These are phyloP conservation scores for Ips nitidus DNA, from an alignment of 1,140 invertebrate genomes.

Conservation along the genomic window DNA sequence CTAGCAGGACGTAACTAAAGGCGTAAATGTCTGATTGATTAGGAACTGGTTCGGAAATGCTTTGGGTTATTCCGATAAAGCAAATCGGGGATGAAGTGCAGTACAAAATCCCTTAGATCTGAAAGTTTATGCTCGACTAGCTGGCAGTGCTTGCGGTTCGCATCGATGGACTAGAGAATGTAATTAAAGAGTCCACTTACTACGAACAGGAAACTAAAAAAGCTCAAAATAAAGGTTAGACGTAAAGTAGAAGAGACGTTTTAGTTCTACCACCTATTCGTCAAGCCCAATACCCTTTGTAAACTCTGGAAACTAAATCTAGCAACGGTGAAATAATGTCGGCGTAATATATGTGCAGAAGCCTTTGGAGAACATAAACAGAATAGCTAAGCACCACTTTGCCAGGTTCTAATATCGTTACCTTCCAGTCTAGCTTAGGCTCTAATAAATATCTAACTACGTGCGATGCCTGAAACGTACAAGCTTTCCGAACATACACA, in stretches of 20 bases:
- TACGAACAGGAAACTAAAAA: too few relatives aligned
- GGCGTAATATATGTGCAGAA: slow-evolving; percentile 10
- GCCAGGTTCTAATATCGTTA: slow-evolving; percentile 24
- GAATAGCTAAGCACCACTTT: slow-evolving; percentile 31
- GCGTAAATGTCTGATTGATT: slow-evolving; percentile 3
- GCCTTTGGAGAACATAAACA: slow-evolving; percentile 25
- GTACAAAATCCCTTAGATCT: not conserved
- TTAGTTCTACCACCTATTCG: too few relatives aligned
- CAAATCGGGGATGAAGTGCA: not conserved
- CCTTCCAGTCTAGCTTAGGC: slow-evolving; percentile 18
- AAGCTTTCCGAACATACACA: too few relatives aligned
- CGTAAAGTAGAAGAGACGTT: too few relatives aligned
- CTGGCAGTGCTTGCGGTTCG: too few relatives aligned
- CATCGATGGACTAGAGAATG: too few relatives aligned
- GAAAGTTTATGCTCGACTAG: too few relatives aligned
- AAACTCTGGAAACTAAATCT: slow-evolving; percentile 4
- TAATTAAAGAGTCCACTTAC: too few relatives aligned
- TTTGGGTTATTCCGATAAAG: slow-evolving; percentile 1
- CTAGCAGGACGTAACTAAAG: not conserved
- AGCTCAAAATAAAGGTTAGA: too few relatives aligned
- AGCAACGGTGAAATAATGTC: slow-evolving; percentile 11
- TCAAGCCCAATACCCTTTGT: too few relatives aligned
- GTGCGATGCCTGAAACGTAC: not conserved
- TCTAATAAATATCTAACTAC: slow-evolving; percentile 19
- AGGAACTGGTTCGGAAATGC: not conserved